Evolutionary conservation across 2,888 invertebrate species (phyloP).

Genomic region (Camponotus fellah): DNA sequence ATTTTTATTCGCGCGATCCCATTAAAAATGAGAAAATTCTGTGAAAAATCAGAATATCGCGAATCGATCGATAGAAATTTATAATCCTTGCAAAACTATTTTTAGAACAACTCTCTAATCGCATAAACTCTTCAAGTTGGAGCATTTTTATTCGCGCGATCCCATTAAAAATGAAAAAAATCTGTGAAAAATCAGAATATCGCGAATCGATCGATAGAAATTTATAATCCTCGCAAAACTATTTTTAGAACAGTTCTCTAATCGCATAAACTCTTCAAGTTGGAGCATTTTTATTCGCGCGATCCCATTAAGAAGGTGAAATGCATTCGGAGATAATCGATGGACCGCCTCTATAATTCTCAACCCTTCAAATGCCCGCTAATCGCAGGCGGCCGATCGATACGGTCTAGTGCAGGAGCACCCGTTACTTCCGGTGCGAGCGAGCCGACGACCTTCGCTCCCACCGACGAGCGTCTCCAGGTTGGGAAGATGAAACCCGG

Average conservation of each 20-base stretch:
- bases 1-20: background rate
- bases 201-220: background rate
- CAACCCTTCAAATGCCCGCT: background rate
- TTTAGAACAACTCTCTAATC: background rate
- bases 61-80: background rate
- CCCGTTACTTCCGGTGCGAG: constrained; percentile 62
- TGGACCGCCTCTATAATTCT: background rate
- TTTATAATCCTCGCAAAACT: background rate
- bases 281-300: background rate
- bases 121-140: background rate
- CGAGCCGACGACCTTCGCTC: constrained; percentile 67
- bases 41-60: background rate
- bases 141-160: background rate
- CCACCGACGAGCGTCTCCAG: constrained; percentile 50
- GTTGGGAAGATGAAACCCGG: constrained; percentile 54
- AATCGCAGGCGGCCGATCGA: constrained; percentile 52
- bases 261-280: background rate
- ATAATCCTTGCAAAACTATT: background rate
- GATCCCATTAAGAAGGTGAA: background rate
- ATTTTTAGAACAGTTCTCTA: background rate
- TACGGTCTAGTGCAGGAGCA: constrained; percentile 56
- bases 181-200: background rate
- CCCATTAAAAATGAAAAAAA: background rate
- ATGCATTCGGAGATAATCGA: background rate
- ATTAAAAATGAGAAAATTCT: background rate